Evolutionary conservation across 1,140 invertebrate species (phyloP).

Genomic region (Thalassaphorura encarpata): DNA sequence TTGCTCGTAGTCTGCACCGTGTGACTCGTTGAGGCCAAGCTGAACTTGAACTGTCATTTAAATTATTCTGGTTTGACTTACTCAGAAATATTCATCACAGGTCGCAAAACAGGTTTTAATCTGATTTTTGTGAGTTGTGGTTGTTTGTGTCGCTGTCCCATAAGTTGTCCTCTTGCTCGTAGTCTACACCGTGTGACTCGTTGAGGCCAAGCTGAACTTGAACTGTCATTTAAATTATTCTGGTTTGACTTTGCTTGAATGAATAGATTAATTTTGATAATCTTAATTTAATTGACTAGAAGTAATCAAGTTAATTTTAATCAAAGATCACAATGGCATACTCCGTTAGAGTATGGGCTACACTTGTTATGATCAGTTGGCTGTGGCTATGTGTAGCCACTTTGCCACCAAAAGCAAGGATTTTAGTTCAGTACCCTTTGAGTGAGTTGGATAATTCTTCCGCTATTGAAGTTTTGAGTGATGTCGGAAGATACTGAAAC

Average conservation of each 20-base stretch:
- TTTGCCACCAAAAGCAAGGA: not conserved
- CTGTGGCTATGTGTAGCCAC: not conserved
- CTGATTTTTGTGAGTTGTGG: not conserved
- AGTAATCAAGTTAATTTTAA: too few relatives aligned
- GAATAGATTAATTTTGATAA: too few relatives aligned
- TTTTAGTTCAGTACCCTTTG: too few relatives aligned
- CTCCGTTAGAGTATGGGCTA: too few relatives aligned
- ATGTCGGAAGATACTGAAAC: not conserved
- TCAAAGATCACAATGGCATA: too few relatives aligned
- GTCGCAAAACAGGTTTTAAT: not conserved
- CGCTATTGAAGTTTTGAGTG: not conserved
- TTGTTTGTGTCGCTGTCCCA: not conserved
- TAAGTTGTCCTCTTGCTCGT: not conserved
- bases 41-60: not conserved
- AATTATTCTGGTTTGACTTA: not conserved
- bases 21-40: not conserved
- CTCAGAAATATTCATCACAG: not conserved
- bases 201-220: too few relatives aligned
- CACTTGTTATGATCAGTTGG: too few relatives aligned
- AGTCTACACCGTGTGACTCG: not conserved
- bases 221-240: too few relatives aligned
- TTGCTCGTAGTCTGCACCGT: too few relatives aligned
- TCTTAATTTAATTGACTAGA: too few relatives aligned
- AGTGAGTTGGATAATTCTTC: too few relatives aligned
- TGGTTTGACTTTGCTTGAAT: too few relatives aligned